Conservation (phyloP, 2,888 invertebrate genomes). For the Amiota mariae region DNA sequence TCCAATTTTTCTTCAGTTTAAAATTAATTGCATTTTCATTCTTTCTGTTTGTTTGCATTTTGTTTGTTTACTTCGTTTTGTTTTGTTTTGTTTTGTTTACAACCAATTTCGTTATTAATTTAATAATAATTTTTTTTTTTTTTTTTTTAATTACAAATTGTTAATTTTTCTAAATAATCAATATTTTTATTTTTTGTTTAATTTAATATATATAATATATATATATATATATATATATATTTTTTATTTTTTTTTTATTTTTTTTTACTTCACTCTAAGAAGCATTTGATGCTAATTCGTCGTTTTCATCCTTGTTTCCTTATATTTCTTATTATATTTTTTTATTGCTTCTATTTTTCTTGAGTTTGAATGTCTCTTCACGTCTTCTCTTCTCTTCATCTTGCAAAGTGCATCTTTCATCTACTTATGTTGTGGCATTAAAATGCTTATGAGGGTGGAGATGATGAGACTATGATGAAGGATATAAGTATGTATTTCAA, state of each 20-base stretch:
- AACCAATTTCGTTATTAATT: slow-evolving; percentile 54
- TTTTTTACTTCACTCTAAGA: slow-evolving; percentile 44
- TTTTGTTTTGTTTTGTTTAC: slow-evolving; percentile 44
- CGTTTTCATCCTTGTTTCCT: slow-evolving; percentile 59
- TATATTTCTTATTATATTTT: slow-evolving; percentile 33
- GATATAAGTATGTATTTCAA: no score
- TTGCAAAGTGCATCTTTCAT: neutral
- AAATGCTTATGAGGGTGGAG: no score
- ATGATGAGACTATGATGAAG: no score
- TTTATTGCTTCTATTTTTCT: slow-evolving; percentile 23
- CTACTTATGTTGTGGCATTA: no score
- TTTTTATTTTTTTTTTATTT: slow-evolving; percentile 46
- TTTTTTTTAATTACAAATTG: slow-evolving; percentile 31
- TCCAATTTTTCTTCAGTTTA: neutral
- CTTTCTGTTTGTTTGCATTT: slow-evolving; percentile 42
- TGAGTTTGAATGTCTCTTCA: neutral
- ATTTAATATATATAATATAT: no score
- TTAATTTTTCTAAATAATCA: slow-evolving; percentile 39
- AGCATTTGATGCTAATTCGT: slow-evolving; percentile 67
- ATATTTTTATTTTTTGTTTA: slow-evolving; percentile 35
- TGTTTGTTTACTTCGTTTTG: slow-evolving; percentile 28
- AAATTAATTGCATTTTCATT: slow-evolving; percentile 50
- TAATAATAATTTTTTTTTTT: slow-evolving; percentile 34
- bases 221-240: no score
- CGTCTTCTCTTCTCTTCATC: neutral